Evolutionary conservation across 2,113 vertebrate species (phyloP).

Genomic region (Oceanites oceanicus): DNA sequence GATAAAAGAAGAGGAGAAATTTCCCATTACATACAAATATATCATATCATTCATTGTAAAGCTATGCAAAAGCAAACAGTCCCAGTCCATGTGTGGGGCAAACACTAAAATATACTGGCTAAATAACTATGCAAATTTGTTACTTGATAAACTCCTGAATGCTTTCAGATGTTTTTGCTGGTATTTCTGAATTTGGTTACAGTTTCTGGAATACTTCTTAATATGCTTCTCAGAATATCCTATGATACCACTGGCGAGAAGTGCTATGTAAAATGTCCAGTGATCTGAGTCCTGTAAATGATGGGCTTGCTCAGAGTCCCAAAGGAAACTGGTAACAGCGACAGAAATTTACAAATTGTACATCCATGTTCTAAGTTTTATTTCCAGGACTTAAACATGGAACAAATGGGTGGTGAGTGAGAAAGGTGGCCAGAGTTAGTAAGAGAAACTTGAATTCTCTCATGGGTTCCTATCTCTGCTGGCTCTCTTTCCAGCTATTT

Average conservation of each 20-base stretch:
- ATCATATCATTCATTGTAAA: background rate
- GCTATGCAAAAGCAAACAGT: background rate
- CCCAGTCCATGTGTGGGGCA: background rate
- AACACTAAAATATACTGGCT: background rate
- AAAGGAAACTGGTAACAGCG: background rate
- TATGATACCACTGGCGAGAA: background rate
- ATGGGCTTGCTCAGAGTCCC: background rate
- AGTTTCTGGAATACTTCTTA: background rate
- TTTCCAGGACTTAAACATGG: background rate
- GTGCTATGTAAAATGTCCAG: background rate
- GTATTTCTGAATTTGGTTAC: background rate
- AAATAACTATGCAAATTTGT: background rate
- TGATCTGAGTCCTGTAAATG: background rate
- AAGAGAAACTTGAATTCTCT: background rate
- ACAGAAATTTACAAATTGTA: background rate
- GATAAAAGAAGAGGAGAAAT: background rate
- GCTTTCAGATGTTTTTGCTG: background rate
- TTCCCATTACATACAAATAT: background rate
- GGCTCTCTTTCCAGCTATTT: background rate
- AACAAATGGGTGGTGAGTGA: background rate
- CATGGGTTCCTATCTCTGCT: background rate
- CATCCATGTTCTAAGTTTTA: background rate
- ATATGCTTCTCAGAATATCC: background rate
- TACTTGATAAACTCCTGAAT: background rate
- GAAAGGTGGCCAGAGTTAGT: background rate